Conservation (phyloP, 2,797 vertebrate genomes). For the Taenioides sp. region DNA sequence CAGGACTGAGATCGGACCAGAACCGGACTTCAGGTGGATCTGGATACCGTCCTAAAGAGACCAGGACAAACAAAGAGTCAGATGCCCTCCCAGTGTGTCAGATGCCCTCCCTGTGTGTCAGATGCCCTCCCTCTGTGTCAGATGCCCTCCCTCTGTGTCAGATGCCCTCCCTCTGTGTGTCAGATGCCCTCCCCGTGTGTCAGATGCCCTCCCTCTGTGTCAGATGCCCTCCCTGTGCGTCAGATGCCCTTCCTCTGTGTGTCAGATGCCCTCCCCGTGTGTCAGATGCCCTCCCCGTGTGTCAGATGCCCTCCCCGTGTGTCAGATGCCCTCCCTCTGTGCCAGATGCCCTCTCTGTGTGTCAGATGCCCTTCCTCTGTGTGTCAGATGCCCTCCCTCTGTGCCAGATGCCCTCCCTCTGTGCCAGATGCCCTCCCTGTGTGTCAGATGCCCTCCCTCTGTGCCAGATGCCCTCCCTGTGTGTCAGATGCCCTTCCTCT, state of each 20-base stretch:
- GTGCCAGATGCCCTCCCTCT: neutral
- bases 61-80: slow-evolving; percentile 14
- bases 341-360: neutral
- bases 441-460: neutral
- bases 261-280: neutral
- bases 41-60: slow-evolving; percentile 82
- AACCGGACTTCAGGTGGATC: slow-evolving; percentile 84
- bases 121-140: no score
- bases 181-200: neutral
- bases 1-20: slow-evolving; percentile 83
- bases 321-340: neutral
- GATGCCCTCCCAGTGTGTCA: neutral
- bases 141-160: neutral
- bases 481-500: no score
- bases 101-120: neutral
- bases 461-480: neutral
- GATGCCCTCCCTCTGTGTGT: neutral
- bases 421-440: neutral
- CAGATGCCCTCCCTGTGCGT: neutral
- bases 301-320: neutral
- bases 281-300: neutral
- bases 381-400: no score
- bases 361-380: neutral
- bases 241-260: neutral
- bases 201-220: neutral